Evolutionary conservation across 2,888 invertebrate species (phyloP).

Genomic region (Uloborus plumipes): DNA sequence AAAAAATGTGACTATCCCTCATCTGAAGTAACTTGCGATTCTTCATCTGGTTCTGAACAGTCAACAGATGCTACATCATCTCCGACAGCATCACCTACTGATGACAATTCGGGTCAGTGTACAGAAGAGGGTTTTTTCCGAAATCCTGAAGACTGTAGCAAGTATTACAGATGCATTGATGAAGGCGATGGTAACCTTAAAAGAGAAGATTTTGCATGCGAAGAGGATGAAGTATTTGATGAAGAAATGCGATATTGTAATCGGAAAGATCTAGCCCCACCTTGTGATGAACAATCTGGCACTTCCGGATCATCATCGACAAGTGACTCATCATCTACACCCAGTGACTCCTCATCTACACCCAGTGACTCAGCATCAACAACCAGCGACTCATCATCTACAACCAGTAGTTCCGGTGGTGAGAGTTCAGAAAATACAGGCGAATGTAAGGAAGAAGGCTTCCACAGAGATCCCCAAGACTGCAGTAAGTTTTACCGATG

Average conservation of each 20-base stretch:
- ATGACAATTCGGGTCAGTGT: conserved; percentile 40
- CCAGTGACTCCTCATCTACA: not conserved
- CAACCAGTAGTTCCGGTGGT: not conserved
- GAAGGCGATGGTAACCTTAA: conserved; percentile 37
- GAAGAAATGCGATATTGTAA: conserved; percentile 57
- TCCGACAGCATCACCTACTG: not conserved
- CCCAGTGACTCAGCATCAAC: not conserved
- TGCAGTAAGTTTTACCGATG: conserved; percentile 67
- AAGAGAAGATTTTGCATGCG: conserved; percentile 48
- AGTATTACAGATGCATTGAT: conserved; percentile 66
- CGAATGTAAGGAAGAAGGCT: conserved; percentile 64
- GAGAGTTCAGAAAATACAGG: conserved; percentile 1
- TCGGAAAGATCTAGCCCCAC: conserved; percentile 25
- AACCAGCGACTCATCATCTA: not conserved
- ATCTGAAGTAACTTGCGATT: conserved; percentile 52
- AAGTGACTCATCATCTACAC: not conserved
- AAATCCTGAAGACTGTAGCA: conserved; percentile 65
- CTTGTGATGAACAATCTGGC: conserved; percentile 34
- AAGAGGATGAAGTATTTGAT: conserved; percentile 56
- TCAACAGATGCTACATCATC: not conserved
- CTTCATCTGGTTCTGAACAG: not conserved
- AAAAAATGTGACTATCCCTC: conserved; percentile 65
- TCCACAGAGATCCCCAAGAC: conserved; percentile 66
- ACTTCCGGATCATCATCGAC: not conserved
- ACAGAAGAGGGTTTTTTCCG: conserved; percentile 66